phyloP scores from a whole-genome alignment of 2,888 invertebrate species.

The Nymphalis urticae region DNA sequence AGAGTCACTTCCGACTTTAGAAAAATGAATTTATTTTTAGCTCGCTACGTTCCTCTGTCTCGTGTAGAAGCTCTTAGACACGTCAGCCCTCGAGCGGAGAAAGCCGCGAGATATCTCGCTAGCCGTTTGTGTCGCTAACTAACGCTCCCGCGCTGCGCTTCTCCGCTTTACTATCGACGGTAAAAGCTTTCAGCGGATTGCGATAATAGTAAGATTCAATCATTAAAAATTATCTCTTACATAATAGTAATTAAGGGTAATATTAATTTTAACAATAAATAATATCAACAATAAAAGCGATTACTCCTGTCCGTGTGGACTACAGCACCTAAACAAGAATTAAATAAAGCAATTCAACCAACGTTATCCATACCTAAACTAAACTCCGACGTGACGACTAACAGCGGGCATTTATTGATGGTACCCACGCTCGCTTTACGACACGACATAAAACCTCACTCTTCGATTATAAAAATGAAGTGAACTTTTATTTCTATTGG shows the following conservation, averaged over 20 bases:
- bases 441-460: slow-evolving; percentile 13
- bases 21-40: slow-evolving; percentile 2
- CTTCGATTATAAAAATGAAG: slow-evolving; percentile 22
- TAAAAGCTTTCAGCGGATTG: too few species aligned
- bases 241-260: too few species aligned
- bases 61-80: not conserved
- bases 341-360: not conserved
- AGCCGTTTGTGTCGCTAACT: too few species aligned
- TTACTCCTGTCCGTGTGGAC: too few species aligned
- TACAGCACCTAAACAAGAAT: too few species aligned
- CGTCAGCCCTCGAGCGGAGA: not conserved
- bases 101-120: too few species aligned
- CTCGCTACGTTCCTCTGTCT: not conserved
- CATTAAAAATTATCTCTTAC: too few species aligned
- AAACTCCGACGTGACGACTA: not conserved
- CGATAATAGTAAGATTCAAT: too few species aligned
- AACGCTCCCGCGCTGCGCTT: too few species aligned
- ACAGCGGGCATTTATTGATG: slow-evolving; percentile 21
- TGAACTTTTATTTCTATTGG: slow-evolving; percentile 21
- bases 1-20: not conserved
- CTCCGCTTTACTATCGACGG: too few species aligned
- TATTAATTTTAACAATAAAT: too few species aligned
- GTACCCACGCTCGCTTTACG: slow-evolving; percentile 19
- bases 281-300: too few species aligned
- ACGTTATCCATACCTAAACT: not conserved